Conservation (phyloP, 2,888 invertebrate genomes). For the Bombylius discolor region DNA sequence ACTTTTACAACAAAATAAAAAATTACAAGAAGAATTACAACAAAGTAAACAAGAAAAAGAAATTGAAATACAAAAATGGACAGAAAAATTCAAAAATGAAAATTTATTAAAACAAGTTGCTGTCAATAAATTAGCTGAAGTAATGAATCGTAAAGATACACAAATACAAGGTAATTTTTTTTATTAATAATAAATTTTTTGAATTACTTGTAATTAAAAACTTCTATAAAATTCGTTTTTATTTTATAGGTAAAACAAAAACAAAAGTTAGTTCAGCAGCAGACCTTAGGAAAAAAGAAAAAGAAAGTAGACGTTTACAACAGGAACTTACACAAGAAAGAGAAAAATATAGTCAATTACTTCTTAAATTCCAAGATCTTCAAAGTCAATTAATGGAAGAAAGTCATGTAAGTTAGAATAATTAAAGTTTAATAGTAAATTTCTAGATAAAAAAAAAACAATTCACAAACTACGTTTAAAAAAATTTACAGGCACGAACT, state of each 20-base stretch:
- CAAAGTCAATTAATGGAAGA: constrained; percentile 76
- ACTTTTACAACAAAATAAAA: constrained; percentile 57
- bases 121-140: constrained; percentile 92
- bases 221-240: not conserved
- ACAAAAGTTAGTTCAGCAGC: constrained; percentile 64
- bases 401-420: constrained; percentile 42
- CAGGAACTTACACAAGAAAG: constrained; percentile 88
- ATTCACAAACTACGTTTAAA: not conserved
- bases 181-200: not conserved
- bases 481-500: constrained; percentile 38
- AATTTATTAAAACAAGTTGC: constrained; percentile 83
- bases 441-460: not conserved
- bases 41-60: constrained; percentile 49
- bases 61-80: constrained; percentile 69
- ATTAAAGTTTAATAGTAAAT: too few relatives aligned
- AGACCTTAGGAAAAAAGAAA: constrained; percentile 78
- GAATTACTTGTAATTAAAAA: not conserved
- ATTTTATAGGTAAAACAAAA: constrained; percentile 54
- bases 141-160: constrained; percentile 81
- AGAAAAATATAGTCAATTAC: constrained; percentile 84
- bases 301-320: constrained; percentile 86
- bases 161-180: constrained; percentile 43
- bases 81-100: constrained; percentile 74
- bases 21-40: constrained; percentile 62
- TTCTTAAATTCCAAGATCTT: constrained; percentile 71